phyloP scores from a whole-genome alignment of 2,797 vertebrate genomes.

The Protonibea diacanthus region DNA sequence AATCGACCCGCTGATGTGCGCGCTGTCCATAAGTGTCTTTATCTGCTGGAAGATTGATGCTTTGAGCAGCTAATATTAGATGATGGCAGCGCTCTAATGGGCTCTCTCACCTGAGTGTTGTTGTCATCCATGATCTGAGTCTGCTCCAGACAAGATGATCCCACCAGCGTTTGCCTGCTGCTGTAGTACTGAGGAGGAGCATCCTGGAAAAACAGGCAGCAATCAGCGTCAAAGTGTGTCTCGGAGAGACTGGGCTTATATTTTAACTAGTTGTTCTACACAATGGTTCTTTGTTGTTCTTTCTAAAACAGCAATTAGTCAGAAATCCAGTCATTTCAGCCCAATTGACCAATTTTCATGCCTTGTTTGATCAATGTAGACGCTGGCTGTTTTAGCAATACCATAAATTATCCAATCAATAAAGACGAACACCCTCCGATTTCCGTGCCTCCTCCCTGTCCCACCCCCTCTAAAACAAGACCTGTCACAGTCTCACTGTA shows the following conservation, averaged over 20 bases:
- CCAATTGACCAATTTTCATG: constrained; percentile 76
- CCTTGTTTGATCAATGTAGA: constrained; percentile 75
- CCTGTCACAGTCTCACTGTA: constrained; percentile 74
- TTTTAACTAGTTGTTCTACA: background rate
- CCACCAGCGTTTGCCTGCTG: constrained; percentile 88
- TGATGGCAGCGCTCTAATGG: background rate
- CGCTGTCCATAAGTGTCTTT: background rate
- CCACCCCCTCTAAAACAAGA: constrained; percentile 70
- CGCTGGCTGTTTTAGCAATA: constrained; percentile 58
- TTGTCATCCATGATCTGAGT: constrained; percentile 58
- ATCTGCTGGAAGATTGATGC: background rate
- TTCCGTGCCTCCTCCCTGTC: constrained; percentile 68
- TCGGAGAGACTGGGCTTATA: constrained; percentile 7
- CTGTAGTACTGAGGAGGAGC: constrained; percentile 85
- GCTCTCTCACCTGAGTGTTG: constrained; percentile 67
- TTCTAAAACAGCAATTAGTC: constrained; percentile 53
- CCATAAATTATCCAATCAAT: constrained; percentile 83
- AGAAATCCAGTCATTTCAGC: constrained; percentile 66
- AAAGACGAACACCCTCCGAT: constrained; percentile 77
- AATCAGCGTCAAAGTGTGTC: constrained; percentile 10
- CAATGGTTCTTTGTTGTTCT: constrained; percentile 4
- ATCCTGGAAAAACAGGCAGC: constrained; percentile 74
- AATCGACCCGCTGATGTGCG: background rate
- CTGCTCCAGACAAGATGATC: constrained; percentile 70
- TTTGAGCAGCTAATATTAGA: constrained; percentile 10